Conservation (phyloP, 2,888 invertebrate genomes). For the Barypeithes pellucidus region DNA sequence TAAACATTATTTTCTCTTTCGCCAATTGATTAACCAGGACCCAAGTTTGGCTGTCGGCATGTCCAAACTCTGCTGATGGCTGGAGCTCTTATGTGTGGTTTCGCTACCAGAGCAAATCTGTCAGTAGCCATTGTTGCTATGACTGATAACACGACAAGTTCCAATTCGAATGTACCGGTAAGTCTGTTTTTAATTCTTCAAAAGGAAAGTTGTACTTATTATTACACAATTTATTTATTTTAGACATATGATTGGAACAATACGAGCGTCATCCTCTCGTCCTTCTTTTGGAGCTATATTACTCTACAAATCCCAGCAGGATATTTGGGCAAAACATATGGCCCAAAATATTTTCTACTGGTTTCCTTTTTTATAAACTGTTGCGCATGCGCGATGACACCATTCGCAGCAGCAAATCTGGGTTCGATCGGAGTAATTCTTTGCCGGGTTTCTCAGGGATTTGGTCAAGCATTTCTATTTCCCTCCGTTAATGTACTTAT, state of each 20-base stretch:
- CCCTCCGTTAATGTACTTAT: conserved; percentile 81
- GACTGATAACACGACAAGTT: conserved; percentile 73
- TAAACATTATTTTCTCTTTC: too few relatives aligned
- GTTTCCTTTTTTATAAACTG: conserved; percentile 73
- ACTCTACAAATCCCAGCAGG: conserved; percentile 82
- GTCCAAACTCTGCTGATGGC: conserved; percentile 76
- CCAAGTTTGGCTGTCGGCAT: conserved; percentile 75
- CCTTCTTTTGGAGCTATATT: conserved; percentile 88
- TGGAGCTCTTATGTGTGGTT: conserved; percentile 75
- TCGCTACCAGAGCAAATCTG: conserved; percentile 77
- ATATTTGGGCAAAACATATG: conserved; percentile 81
- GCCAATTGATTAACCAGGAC: conserved; percentile 61
- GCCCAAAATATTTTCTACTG: conserved; percentile 80
- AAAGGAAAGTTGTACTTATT: too few relatives aligned
- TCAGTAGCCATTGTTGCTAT: conserved; percentile 83
- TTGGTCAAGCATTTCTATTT: conserved; percentile 81
- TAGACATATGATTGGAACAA: conserved; percentile 50
- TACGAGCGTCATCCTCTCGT: conserved; percentile 75
- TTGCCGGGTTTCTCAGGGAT: conserved; percentile 73
- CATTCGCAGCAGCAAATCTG: conserved; percentile 50
- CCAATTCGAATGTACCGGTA: conserved; percentile 69
- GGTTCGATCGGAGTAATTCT: conserved; percentile 57
- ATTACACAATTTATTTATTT: neutral
- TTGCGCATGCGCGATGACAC: conserved; percentile 76
- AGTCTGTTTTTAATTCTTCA: conserved; percentile 51